These are phyloP conservation scores for Ploceus nigricollis DNA, from an alignment of 2,113 vertebrate species.

Conservation along the genomic window DNA sequence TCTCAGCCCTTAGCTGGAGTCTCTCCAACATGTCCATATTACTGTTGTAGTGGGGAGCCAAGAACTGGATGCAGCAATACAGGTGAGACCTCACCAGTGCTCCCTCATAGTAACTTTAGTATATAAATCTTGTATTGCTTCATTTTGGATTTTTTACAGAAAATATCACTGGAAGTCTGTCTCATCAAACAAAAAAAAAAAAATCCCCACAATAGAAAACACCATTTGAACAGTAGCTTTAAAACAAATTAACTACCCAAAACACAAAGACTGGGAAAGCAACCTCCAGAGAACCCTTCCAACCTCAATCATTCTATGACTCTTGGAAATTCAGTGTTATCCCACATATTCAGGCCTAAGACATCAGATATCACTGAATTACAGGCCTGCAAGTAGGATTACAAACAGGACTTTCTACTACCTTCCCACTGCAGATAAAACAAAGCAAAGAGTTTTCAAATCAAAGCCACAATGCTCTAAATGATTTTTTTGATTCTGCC, in stretches of 20 bases:
- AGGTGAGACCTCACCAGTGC: background rate
- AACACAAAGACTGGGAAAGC: background rate
- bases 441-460: background rate
- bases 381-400: background rate
- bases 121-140: background rate
- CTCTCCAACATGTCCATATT: background rate
- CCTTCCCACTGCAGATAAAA: background rate
- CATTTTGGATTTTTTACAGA: rapidly evolving
- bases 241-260: background rate
- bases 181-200: background rate
- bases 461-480: rapidly evolving
- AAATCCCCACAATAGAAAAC: background rate
- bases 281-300: background rate
- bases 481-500: background rate
- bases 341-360: background rate
- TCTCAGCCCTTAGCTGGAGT: background rate
- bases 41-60: background rate
- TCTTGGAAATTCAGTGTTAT: background rate
- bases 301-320: background rate
- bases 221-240: background rate
- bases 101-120: background rate
- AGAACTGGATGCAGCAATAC: background rate
- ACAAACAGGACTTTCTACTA: background rate
- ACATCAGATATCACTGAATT: background rate
- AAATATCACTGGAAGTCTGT: background rate